These are phyloP conservation scores for Clarias platycephalus DNA, from an alignment of 2,797 vertebrate genomes.

Conservation along the genomic window DNA sequence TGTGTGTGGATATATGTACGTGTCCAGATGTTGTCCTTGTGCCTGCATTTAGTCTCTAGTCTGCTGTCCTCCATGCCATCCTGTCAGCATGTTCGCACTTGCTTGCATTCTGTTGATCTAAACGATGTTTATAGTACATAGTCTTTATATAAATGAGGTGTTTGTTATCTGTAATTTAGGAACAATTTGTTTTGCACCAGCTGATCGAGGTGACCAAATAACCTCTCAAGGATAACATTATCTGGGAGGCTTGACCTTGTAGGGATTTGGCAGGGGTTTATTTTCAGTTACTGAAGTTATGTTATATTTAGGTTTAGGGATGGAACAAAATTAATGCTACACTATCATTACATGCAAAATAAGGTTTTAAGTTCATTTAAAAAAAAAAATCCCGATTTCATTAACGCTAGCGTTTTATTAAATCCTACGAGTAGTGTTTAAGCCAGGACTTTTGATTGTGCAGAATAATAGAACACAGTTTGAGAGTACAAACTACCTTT, in stretches of 20 bases:
- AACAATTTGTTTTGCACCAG: neutral
- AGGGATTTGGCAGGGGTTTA: neutral
- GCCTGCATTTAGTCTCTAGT: conserved; percentile 24
- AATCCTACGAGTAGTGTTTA: too few species aligned
- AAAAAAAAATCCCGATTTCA: too few species aligned
- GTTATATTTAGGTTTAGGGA: neutral
- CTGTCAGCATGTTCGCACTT: neutral
- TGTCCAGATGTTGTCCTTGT: conserved; percentile 18
- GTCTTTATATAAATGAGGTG: conserved; percentile 16
- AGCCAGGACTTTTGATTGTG: too few species aligned
- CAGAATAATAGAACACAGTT: too few species aligned
- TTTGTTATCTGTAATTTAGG: neutral
- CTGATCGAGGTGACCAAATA: neutral
- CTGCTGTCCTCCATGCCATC: neutral
- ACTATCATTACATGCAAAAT: neutral
- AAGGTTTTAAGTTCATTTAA: neutral
- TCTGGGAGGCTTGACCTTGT: neutral
- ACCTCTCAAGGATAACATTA: neutral
- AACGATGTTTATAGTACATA: neutral
- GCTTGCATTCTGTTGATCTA: neutral
- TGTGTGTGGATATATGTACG: neutral
- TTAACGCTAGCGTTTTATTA: too few species aligned
- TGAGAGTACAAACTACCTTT: too few species aligned
- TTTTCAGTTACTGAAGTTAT: neutral
- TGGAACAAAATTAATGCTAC: neutral